Percentiles rank a stretch among this genome's conserved stretches.
Evolutionary conservation across 2,888 invertebrate genomes (phyloP).

Genomic region (Heliconius erato): DNA sequence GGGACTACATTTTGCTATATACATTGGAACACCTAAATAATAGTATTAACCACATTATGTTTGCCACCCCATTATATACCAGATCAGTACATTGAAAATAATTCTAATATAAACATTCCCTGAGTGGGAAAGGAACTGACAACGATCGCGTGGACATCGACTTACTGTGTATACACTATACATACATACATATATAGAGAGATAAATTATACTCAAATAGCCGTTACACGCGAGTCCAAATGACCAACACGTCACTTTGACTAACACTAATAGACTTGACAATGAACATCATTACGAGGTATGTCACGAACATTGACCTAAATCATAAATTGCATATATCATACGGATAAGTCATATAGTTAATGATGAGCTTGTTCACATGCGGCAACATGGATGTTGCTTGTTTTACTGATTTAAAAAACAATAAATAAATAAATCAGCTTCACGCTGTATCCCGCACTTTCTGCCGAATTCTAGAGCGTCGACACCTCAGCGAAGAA

Average conservation of each 20-base stretch:
- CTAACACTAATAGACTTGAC: conserved; percentile 20
- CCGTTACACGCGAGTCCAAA: neutral
- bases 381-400: neutral
- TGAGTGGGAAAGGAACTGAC: neutral
- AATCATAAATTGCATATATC: conserved; percentile 3
- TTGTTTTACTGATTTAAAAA: neutral
- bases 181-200: neutral
- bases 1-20: neutral
- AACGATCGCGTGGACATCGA: neutral
- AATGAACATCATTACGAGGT: conserved; percentile 25
- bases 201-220: neutral
- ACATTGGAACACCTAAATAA: neutral
- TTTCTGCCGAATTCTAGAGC: too few relatives aligned
- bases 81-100: neutral
- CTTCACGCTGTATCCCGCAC: too few relatives aligned
- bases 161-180: neutral
- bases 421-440: too few relatives aligned
- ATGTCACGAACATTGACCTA: conserved; percentile 21
- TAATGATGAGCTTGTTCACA: neutral
- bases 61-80: neutral
- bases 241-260: conserved; percentile 1
- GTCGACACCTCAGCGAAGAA: too few relatives aligned
- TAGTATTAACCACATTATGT: neutral
- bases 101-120: neutral
- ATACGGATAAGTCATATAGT: conserved; percentile 5